Conservation (phyloP, 1,140 invertebrate species). For the Helicoverpa armigera region DNA sequence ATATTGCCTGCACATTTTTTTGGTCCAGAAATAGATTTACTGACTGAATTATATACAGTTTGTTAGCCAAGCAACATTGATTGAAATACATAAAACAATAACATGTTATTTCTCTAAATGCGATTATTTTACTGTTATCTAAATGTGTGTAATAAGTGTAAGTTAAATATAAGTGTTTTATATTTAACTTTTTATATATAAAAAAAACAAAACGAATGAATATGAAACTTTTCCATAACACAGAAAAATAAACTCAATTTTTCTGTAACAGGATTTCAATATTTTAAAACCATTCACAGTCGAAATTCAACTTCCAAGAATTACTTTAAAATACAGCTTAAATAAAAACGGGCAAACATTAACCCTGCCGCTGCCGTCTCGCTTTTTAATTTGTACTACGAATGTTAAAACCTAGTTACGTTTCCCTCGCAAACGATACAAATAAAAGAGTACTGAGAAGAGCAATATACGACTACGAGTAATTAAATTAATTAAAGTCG, state of each 20-base stretch:
- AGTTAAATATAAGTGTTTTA: no score
- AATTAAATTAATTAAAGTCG: conserved; percentile 62
- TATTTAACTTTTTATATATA: no score
- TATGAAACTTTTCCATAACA: no score
- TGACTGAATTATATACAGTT: conserved; percentile 8
- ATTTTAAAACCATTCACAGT: background rate
- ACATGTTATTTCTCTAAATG: no score
- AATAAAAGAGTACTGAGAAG: conserved; percentile 42
- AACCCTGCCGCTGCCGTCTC: conserved; percentile 9
- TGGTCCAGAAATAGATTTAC: background rate
- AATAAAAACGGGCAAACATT: conserved; percentile 12
- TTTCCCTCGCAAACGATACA: conserved; percentile 31
- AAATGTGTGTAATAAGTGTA: no score
- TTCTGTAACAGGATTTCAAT: background rate
- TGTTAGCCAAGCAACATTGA: background rate
- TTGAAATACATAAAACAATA: background rate
- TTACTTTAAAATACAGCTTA: background rate
- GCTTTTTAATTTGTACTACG: conserved; percentile 46
- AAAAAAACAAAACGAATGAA: no score
- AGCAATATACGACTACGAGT: conserved; percentile 50
- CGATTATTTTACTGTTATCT: no score
- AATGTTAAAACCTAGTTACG: conserved; percentile 40
- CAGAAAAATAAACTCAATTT: no score
- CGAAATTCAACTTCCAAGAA: background rate
- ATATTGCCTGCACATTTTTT: background rate